Evolutionary conservation across 2,113 vertebrate species (phyloP).

Genomic region (Istiophorus platypterus): DNA sequence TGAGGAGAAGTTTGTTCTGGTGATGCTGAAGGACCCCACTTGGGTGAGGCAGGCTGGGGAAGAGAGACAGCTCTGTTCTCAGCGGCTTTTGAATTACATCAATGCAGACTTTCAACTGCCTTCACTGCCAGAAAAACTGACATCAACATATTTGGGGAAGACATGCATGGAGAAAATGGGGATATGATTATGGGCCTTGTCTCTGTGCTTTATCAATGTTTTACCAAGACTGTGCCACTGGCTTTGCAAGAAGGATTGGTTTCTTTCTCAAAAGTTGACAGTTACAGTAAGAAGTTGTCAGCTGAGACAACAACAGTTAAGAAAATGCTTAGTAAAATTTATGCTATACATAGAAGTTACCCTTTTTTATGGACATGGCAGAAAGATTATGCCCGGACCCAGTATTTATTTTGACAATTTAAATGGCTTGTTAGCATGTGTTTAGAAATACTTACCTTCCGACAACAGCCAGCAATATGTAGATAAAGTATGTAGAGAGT

Average conservation of each 20-base stretch:
- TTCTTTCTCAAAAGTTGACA: slow-evolving; percentile 37
- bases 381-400: not conserved
- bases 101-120: slow-evolving; percentile 56
- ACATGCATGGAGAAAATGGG: slow-evolving; percentile 55
- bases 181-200: slow-evolving; percentile 38
- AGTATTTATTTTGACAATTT: slow-evolving; percentile 6
- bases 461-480: not conserved
- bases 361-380: not conserved
- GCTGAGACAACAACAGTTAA: no score
- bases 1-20: slow-evolving; percentile 65
- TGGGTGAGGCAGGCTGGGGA: slow-evolving; percentile 45
- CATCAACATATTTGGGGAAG: slow-evolving; percentile 68
- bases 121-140: slow-evolving; percentile 62
- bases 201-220: slow-evolving; percentile 59
- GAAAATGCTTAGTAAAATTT: slow-evolving; percentile 7
- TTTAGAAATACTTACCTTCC: not conserved
- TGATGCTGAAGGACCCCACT: slow-evolving; percentile 61
- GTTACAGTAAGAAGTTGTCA: slow-evolving; percentile 32
- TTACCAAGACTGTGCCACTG: slow-evolving; percentile 48
- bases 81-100: slow-evolving; percentile 61
- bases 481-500: slow-evolving; percentile 9
- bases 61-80: slow-evolving; percentile 49
- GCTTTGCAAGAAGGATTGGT: slow-evolving; percentile 18
- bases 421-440: not conserved
- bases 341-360: not conserved